Base-by-base conservation (phyloP, 2,888 invertebrate genomes). In the Brachypalpus laphriformis region DNA sequence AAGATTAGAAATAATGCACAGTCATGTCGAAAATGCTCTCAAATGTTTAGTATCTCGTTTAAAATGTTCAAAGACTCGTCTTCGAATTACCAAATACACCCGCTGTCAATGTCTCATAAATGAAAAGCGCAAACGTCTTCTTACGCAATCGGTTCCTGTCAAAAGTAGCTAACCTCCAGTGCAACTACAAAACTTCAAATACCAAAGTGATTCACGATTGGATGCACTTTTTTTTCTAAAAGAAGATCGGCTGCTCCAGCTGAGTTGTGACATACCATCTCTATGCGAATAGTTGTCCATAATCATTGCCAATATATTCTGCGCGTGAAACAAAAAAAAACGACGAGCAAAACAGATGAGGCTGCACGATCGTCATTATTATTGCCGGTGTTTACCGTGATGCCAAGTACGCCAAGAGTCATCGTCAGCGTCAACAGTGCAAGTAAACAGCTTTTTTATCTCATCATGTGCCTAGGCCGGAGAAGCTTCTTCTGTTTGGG, bases 401-500 rank as follows among this genome's bases (percentile, higher is more conserved):
- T 61, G 45, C n/a, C n/a, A n/a, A n/a, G 61, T 47, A 40, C 18
- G 31, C 49, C 28, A 57, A 57, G 82, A 70, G 51, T 31, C 54
- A 68, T 25, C 75, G 56, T 76, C 70, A 65, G 14, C 56, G 37
- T 51, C 56, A 63, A 20, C 57, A 34, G 18, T 45, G 11, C 42
- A 28, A 6, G 76, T 57, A 47, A 56, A 45, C 75, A 59, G 42
- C 8, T 31, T 42, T 37, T 20, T 22, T 72, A 45, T 66, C 56
- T 37, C 59, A 71, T 71, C 57, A 59, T 59, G 54, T 37, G 63
- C 28, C 42, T 22, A 25, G 22, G 42, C 59, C 54, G 61, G 68
- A 56, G 81, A 75, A 61, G 80, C 75, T 63, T 81, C 76, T 76
- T 70, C 65, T 63, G 61, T 66, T 80, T 80, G 51, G 66, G 54